A percentile compares a stretch with the other conserved stretches of the same genome.
Conservation (phyloP, 2,888 invertebrate genomes). For the Lepidochrysops patricia region DNA sequence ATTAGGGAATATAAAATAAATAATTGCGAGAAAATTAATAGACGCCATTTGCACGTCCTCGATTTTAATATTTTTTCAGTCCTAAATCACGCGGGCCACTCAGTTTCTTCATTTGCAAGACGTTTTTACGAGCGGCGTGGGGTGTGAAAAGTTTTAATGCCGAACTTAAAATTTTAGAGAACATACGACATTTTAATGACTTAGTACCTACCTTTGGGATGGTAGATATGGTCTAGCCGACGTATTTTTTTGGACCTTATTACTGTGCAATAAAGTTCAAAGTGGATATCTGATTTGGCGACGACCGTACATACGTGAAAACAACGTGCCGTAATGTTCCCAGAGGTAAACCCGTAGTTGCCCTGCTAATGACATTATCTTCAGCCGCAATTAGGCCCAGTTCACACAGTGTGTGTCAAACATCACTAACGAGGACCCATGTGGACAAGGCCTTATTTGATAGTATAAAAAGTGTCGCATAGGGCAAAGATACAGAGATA, state of each 20-base stretch:
- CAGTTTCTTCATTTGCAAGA: slow-evolving; percentile 9
- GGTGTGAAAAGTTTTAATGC: slow-evolving; percentile 8
- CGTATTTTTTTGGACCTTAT: too few relatives aligned
- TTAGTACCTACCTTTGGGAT: slow-evolving; percentile 1
- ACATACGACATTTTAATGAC: slow-evolving; percentile 5
- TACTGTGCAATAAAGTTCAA: too few relatives aligned
- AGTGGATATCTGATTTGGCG: too few relatives aligned
- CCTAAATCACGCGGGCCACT: neutral
- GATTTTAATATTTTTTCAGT: neutral
- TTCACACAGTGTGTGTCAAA: neutral
- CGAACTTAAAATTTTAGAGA: slow-evolving; percentile 6
- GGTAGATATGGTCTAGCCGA: too few relatives aligned
- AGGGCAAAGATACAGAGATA: too few relatives aligned
- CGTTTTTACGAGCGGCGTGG: slow-evolving; percentile 7
- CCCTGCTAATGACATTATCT: neutral
- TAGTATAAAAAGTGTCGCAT: neutral
- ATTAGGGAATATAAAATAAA: neutral
- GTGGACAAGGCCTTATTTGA: neutral
- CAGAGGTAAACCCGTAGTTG: neutral
- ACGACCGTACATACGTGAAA: neutral
- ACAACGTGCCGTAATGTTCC: neutral
- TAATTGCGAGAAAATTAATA: neutral
- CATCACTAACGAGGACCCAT: neutral
- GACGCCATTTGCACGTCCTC: neutral
- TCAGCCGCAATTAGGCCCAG: neutral